Percentiles rank a stretch among this genome's conserved stretches.
Evolutionary conservation across 2,888 invertebrate genomes (phyloP).

Genomic region (Epirrhoe alternata): DNA sequence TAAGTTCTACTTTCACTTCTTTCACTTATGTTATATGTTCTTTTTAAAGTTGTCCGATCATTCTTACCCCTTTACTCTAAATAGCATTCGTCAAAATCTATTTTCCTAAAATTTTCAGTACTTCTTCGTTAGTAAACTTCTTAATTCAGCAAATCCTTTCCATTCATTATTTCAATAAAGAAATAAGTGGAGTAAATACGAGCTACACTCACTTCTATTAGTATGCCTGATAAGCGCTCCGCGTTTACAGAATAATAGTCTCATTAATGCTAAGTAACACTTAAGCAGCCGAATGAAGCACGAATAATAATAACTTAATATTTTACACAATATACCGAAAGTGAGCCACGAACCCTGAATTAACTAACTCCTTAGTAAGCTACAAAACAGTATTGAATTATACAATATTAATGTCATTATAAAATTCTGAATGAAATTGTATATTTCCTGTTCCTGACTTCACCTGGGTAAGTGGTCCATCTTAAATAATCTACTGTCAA

Average conservation of each 20-base stretch:
- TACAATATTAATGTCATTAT: not conserved
- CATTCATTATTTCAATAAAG: not conserved
- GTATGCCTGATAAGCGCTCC: constrained; percentile 23
- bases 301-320: constrained; percentile 20
- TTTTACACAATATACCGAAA: constrained; percentile 2
- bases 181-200: not conserved
- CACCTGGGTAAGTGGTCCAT: no score
- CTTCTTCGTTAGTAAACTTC: no score
- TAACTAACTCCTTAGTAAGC: not conserved
- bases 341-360: constrained; percentile 1
- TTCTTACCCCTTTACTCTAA: no score
- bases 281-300: constrained; percentile 20
- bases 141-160: not conserved
- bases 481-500: no score
- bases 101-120: no score
- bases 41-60: no score
- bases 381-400: not conserved
- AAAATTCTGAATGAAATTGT: not conserved
- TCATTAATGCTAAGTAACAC: constrained; percentile 28
- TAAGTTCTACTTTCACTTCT: no score
- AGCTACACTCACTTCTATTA: constrained; percentile 18
- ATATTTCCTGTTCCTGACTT: no score
- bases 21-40: no score
- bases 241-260: constrained; percentile 24
- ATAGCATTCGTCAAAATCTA: no score